A percentile compares a stretch with the other conserved stretches of the same genome.
Evolutionary conservation across 1,140 invertebrate genomes (phyloP).

Genomic region (Teleogryllus occipitalis): DNA sequence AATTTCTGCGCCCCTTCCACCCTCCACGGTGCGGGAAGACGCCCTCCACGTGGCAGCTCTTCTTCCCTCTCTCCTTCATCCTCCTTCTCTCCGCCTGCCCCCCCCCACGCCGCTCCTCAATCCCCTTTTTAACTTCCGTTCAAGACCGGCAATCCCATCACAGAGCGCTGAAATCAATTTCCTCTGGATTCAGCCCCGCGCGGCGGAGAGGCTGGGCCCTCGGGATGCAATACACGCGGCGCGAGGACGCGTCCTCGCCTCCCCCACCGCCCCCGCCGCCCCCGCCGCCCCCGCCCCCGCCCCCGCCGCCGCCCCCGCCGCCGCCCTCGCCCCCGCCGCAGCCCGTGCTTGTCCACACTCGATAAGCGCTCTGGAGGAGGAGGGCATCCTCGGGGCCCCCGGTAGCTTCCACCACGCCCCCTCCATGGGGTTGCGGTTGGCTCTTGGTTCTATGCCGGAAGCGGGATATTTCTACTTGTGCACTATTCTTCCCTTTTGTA

Average conservation of each 20-base stretch:
- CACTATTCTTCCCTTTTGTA: too few relatives aligned
- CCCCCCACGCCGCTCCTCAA: background rate
- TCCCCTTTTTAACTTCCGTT: slow-evolving; percentile 1
- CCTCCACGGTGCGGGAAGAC: background rate
- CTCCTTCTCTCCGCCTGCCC: background rate
- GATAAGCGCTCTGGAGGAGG: background rate
- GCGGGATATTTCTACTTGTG: too few relatives aligned
- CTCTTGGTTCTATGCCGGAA: too few relatives aligned
- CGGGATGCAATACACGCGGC: background rate
- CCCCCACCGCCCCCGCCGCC: too few relatives aligned
- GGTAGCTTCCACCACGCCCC: too few relatives aligned
- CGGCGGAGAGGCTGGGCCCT: background rate
- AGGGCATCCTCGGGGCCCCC: too few relatives aligned
- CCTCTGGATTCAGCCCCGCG: background rate
- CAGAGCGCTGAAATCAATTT: slow-evolving; percentile 4
- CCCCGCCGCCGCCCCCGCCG: too few relatives aligned
- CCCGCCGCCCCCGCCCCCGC: too few relatives aligned
- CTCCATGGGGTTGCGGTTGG: too few relatives aligned
- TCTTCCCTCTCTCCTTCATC: background rate
- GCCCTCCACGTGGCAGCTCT: background rate
- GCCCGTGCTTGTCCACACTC: background rate
- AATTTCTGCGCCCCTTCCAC: background rate
- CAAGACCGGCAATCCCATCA: background rate
- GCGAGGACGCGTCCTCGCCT: too few relatives aligned
- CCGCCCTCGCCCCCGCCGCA: background rate